Percentiles rank a stretch among this genome's conserved stretches.
These are phyloP conservation scores for Parnassius glacialis DNA, from an alignment of 2,888 invertebrate genomes.

Conservation along the genomic window DNA sequence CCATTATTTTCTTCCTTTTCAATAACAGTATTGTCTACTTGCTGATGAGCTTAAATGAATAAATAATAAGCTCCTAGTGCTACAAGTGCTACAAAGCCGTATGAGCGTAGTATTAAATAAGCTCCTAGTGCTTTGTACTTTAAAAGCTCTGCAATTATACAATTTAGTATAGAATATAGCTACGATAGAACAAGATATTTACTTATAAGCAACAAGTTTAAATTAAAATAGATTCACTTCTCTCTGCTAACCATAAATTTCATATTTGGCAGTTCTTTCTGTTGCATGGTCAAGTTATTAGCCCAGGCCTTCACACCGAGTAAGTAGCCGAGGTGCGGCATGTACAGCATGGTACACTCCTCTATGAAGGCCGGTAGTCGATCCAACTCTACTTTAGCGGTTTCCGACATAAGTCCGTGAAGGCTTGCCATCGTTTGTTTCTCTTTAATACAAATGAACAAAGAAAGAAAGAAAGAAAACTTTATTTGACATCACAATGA, in stretches of 20 bases:
- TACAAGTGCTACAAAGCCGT: too few relatives aligned
- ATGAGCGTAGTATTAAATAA: too few relatives aligned
- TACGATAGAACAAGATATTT: too few relatives aligned
- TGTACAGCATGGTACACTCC: conserved; percentile 84
- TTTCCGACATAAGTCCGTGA: conserved; percentile 85
- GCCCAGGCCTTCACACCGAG: conserved; percentile 87
- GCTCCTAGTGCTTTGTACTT: too few relatives aligned
- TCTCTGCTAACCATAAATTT: conserved; percentile 83
- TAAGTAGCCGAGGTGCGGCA: conserved; percentile 90
- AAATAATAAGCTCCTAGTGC: too few relatives aligned
- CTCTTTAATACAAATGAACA: conserved; percentile 63
- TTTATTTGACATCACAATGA: too few relatives aligned
- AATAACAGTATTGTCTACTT: too few relatives aligned
- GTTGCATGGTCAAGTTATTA: conserved; percentile 73
- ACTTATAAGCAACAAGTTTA: background rate
- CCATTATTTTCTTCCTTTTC: too few relatives aligned
- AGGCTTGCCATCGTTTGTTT: conserved; percentile 86
- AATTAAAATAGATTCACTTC: background rate
- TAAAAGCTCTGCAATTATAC: too few relatives aligned
- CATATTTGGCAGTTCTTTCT: conserved; percentile 83
- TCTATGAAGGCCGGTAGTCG: conserved; percentile 84
- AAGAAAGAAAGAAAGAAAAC: too few relatives aligned
- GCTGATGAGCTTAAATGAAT: too few relatives aligned
- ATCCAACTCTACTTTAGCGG: conserved; percentile 85
- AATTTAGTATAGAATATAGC: too few relatives aligned